Percentiles rank a stretch among this genome's conserved stretches.
phyloP scores from a whole-genome alignment of 2,113 vertebrate genomes.

The Scytalopus superciliaris region DNA sequence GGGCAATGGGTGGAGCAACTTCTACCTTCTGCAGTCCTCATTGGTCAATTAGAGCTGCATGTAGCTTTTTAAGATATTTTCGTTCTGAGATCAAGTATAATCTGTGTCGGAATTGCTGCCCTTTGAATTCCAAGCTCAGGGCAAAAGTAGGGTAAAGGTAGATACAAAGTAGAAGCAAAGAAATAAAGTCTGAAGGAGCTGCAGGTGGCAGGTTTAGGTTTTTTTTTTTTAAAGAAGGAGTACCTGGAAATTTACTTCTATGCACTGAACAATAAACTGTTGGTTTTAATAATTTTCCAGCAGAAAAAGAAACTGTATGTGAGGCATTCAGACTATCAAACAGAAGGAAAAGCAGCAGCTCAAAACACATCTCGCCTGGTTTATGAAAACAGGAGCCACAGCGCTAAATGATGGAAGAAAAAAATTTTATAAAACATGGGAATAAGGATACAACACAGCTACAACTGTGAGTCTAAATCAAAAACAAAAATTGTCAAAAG shows the following conservation, averaged over 20 bases:
- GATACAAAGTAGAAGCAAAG: conserved; percentile 46
- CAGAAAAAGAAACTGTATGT: not conserved
- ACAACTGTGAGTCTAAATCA: not conserved
- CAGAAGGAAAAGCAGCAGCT: not conserved
- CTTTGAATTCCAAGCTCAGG: conserved; percentile 52
- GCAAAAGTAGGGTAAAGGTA: conserved; percentile 57
- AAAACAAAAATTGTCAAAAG: not conserved
- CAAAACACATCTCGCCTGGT: not conserved
- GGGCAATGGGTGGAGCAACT: conserved; percentile 27
- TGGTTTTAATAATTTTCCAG: not conserved
- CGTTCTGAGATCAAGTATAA: conserved; percentile 64
- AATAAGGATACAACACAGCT: not conserved
- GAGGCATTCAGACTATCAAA: not conserved
- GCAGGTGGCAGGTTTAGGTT: not conserved
- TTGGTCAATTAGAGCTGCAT: conserved; percentile 61
- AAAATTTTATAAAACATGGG: not conserved
- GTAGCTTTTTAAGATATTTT: conserved; percentile 58
- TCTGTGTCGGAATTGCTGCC: conserved; percentile 60
- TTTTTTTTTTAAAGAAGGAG: not conserved
- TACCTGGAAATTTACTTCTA: not conserved
- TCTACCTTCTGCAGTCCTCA: not conserved
- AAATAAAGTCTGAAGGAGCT: not conserved
- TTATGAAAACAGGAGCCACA: not conserved
- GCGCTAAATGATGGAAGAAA: not conserved
- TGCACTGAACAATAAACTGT: not conserved